Conservation (phyloP, 2,888 invertebrate species). For the Drosophila acutilabella region DNA sequence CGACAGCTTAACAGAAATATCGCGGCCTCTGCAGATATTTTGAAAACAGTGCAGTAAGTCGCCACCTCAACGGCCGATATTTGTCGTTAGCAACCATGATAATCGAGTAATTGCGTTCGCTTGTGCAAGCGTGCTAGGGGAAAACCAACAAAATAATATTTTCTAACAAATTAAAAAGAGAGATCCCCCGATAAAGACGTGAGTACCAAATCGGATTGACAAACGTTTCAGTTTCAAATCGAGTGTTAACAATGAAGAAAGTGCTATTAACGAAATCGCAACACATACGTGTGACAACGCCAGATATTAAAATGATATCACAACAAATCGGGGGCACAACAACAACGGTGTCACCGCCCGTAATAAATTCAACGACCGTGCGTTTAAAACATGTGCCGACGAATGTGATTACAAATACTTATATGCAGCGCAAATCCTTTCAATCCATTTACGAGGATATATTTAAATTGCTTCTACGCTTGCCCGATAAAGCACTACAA, state of each 20-base stretch:
- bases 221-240: neutral
- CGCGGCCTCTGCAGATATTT: conserved; percentile 4
- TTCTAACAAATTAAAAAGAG: conserved; percentile 25
- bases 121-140: conserved; percentile 59
- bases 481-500: conserved; percentile 81
- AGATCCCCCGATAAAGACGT: conserved; percentile 37
- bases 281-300: conserved; percentile 32
- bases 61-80: neutral
- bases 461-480: conserved; percentile 76
- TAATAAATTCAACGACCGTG: conserved; percentile 16
- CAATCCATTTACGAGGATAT: conserved; percentile 73
- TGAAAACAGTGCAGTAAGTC: neutral
- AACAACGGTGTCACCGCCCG: conserved; percentile 1
- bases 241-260: conserved; percentile 60
- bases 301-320: conserved; percentile 37
- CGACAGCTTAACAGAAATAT: neutral
- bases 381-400: conserved; percentile 37
- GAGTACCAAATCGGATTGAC: neutral
- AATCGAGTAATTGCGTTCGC: conserved; percentile 6
- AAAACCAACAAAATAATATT: conserved; percentile 59
- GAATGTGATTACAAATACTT: conserved; percentile 49
- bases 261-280: conserved; percentile 66
- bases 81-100: conserved; percentile 18
- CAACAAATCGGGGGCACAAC: conserved; percentile 17
- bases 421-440: conserved; percentile 72